Percentiles rank a stretch among this genome's conserved stretches.
phyloP scores from a whole-genome alignment of 2,797 vertebrate genomes.

The Moxostoma hubbsi region DNA sequence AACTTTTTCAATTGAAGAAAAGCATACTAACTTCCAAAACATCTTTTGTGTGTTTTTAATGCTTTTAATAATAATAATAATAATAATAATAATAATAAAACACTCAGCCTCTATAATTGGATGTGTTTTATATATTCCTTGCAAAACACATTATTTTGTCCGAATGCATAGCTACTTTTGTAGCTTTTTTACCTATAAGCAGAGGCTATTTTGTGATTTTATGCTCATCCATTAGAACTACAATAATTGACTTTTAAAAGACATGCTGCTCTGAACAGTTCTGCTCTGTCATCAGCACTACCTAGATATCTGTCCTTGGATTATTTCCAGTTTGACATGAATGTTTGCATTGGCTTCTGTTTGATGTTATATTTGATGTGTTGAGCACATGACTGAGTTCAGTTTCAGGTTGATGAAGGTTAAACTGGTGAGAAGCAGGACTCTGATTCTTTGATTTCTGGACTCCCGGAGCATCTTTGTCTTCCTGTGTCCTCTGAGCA shows the following conservation, averaged over 20 bases:
- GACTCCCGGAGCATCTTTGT: neutral
- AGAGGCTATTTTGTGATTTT: neutral
- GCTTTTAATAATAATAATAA: too few species aligned
- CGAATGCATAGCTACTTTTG: too few species aligned
- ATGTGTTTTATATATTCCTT: too few species aligned
- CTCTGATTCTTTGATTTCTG: slow-evolving; percentile 16
- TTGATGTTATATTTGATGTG: too few species aligned
- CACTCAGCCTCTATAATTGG: too few species aligned
- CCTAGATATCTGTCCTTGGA: neutral
- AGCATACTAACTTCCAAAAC: too few species aligned
- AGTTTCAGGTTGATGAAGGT: slow-evolving; percentile 30
- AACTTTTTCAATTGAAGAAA: too few species aligned
- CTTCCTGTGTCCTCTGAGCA: slow-evolving; percentile 28
- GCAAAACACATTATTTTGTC: too few species aligned
- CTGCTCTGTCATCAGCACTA: neutral
- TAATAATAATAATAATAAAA: too few species aligned
- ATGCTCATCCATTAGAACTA: neutral
- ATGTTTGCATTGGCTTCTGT: neutral
- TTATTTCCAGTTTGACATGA: neutral
- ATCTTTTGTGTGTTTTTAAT: too few species aligned
- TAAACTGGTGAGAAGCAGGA: slow-evolving; percentile 10
- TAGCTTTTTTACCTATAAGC: too few species aligned
- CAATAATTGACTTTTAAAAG: neutral
- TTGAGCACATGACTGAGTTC: neutral
- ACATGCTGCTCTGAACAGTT: neutral